Evolutionary conservation across 2,113 vertebrate species (phyloP).

Genomic region (Cynoglossus semilaevis): DNA sequence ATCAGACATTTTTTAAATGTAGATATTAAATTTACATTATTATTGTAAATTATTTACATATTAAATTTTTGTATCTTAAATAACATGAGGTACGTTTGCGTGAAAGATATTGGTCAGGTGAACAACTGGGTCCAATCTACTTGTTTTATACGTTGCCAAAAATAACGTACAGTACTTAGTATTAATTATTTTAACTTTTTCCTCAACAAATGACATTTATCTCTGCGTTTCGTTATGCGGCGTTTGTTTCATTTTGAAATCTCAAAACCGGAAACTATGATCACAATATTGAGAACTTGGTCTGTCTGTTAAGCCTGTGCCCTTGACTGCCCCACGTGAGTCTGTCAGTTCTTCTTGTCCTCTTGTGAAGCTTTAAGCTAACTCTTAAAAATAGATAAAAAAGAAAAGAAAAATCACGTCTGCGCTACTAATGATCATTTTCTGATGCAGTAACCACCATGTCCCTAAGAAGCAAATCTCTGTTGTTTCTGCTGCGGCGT

Average conservation of each 20-base stretch:
- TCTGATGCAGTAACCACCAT: conserved; percentile 28
- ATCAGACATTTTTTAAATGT: too few species aligned
- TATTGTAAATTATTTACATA: too few species aligned
- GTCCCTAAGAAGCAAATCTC: conserved; percentile 35
- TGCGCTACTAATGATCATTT: not conserved
- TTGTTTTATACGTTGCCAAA: too few species aligned
- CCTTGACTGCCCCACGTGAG: conserved; percentile 60
- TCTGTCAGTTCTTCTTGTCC: accelerated
- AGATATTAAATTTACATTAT: too few species aligned
- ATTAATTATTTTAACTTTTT: too few species aligned
- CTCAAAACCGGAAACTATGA: not conserved
- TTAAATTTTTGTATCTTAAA: too few species aligned
- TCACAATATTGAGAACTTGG: accelerated
- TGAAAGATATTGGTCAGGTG: too few species aligned
- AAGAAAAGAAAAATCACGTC: accelerated
- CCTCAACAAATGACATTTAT: too few species aligned
- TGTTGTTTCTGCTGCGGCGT: conserved; percentile 44
- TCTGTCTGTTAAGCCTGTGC: not conserved
- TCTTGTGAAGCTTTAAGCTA: not conserved
- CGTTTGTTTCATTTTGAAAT: conserved; percentile 20
- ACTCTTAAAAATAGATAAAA: not conserved
- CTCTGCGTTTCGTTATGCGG: too few species aligned
- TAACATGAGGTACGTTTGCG: too few species aligned
- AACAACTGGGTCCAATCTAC: too few species aligned
- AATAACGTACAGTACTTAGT: too few species aligned